phyloP scores from a whole-genome alignment of 2,888 invertebrate species.

The Drosophila fulvimacula region DNA sequence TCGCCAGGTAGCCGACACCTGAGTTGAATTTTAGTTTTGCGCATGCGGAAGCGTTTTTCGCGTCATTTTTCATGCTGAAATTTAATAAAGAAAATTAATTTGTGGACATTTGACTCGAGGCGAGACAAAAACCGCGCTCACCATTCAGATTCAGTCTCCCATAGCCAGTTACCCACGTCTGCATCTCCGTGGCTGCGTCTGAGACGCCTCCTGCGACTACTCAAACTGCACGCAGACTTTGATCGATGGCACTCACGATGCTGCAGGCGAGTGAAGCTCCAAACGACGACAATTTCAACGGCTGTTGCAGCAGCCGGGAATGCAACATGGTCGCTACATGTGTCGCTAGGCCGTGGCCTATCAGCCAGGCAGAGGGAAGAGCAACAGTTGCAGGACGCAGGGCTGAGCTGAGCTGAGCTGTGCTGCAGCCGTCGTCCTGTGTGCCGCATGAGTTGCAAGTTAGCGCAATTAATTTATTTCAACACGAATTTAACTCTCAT shows the following conservation, averaged over 20 bases:
- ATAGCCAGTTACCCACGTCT: slow-evolving; percentile 2
- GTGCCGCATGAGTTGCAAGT: slow-evolving; percentile 80
- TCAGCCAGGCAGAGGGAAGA: slow-evolving; percentile 28
- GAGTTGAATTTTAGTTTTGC: slow-evolving; percentile 62
- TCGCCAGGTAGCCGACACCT: slow-evolving; percentile 60
- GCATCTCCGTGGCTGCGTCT: slow-evolving; percentile 5
- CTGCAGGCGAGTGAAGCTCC: slow-evolving; percentile 62
- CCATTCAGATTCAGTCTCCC: slow-evolving; percentile 29
- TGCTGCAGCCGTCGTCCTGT: slow-evolving; percentile 22
- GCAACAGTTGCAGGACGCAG: slow-evolving; percentile 10
- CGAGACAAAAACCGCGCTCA: slow-evolving; percentile 59
- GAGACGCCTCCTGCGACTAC: slow-evolving; percentile 43
- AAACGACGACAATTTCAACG: slow-evolving; percentile 69
- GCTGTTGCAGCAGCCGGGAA: slow-evolving; percentile 39
- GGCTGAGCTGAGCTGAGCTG: neutral
- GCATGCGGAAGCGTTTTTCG: slow-evolving; percentile 79
- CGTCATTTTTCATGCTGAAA: slow-evolving; percentile 81
- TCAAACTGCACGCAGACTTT: slow-evolving; percentile 77
- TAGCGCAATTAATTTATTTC: slow-evolving; percentile 81
- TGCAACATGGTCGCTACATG: slow-evolving; percentile 48
- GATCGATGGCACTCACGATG: slow-evolving; percentile 77
- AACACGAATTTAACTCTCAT: slow-evolving; percentile 80
- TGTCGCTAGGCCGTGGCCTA: slow-evolving; percentile 60
- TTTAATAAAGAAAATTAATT: slow-evolving; percentile 81
- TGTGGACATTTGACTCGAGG: slow-evolving; percentile 80